A percentile compares a stretch with the other conserved stretches of the same genome.
phyloP scores from a whole-genome alignment of 2,888 invertebrate genomes.

The Galeruca laticollis region DNA sequence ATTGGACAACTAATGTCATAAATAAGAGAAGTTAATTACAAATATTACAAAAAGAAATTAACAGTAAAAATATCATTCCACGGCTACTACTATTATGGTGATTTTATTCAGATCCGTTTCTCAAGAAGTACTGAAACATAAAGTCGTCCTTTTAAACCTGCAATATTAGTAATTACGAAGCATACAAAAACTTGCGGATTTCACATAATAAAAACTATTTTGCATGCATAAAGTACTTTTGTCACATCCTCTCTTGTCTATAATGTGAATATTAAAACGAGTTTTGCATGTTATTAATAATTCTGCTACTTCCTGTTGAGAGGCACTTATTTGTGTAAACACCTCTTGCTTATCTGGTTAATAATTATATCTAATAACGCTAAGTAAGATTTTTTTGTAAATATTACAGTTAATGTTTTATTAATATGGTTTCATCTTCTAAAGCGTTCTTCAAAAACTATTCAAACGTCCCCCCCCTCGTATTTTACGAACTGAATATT shows the following conservation, averaged over 20 bases:
- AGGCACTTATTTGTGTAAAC: slow-evolving; percentile 8
- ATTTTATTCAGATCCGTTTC: background rate
- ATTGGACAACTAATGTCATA: no score
- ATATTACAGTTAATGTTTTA: background rate
- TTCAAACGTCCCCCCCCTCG: no score
- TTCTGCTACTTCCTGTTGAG: slow-evolving; percentile 54
- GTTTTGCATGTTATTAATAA: slow-evolving; percentile 54
- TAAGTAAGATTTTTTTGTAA: background rate
- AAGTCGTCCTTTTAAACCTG: slow-evolving; percentile 1
- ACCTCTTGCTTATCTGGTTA: background rate
- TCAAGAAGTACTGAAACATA: background rate
- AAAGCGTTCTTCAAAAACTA: no score
- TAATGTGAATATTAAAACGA: slow-evolving; percentile 58
- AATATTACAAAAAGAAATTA: no score
- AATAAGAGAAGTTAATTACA: no score
- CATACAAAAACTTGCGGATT: slow-evolving; percentile 25
- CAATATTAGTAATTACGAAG: slow-evolving; percentile 18
- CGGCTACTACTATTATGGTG: no score
- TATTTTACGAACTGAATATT: no score
- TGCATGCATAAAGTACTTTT: slow-evolving; percentile 57
- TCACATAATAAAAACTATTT: slow-evolving; percentile 46
- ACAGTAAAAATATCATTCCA: no score
- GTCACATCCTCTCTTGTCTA: slow-evolving; percentile 57
- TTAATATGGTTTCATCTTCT: no score
- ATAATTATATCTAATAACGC: background rate